Conservation (phyloP, 2,888 invertebrate genomes). For the Epinotia nisella region DNA sequence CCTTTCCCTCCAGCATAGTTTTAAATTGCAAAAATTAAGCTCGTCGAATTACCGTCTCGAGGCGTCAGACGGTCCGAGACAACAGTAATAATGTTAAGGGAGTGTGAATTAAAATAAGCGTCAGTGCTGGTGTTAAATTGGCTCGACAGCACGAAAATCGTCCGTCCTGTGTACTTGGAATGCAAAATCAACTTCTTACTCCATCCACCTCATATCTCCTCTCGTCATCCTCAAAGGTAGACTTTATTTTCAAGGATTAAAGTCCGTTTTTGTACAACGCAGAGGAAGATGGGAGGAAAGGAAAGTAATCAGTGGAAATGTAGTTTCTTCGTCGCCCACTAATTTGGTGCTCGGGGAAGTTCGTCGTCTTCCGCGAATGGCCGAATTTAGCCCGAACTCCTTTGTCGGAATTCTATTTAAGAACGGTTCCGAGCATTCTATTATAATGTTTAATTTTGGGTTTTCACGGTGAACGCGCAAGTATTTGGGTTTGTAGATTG, state of each 20-base stretch:
- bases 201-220: conserved; percentile 5
- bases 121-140: conserved; percentile 55
- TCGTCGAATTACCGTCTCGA: conserved; percentile 20
- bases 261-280: background rate
- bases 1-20: conserved; percentile 16
- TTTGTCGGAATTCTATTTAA: conserved; percentile 51
- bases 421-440: conserved; percentile 44
- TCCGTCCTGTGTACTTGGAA: conserved; percentile 48
- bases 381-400: conserved; percentile 54
- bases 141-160: conserved; percentile 50
- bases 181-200: conserved; percentile 43
- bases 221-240: too few relatives aligned
- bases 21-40: conserved; percentile 39
- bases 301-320: conserved; percentile 23
- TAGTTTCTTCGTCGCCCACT: conserved; percentile 65
- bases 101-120: conserved; percentile 53
- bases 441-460: conserved; percentile 45
- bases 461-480: conserved; percentile 43
- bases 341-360: conserved; percentile 70
- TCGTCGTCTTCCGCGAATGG: conserved; percentile 56
- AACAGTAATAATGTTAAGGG: conserved; percentile 45
- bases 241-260: background rate
- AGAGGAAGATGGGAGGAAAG: conserved; percentile 4
- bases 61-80: conserved; percentile 31
- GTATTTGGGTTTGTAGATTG: conserved; percentile 34